These are phyloP conservation scores for Ceratina calcarata DNA, from an alignment of 1,140 invertebrate genomes.

Conservation along the genomic window DNA sequence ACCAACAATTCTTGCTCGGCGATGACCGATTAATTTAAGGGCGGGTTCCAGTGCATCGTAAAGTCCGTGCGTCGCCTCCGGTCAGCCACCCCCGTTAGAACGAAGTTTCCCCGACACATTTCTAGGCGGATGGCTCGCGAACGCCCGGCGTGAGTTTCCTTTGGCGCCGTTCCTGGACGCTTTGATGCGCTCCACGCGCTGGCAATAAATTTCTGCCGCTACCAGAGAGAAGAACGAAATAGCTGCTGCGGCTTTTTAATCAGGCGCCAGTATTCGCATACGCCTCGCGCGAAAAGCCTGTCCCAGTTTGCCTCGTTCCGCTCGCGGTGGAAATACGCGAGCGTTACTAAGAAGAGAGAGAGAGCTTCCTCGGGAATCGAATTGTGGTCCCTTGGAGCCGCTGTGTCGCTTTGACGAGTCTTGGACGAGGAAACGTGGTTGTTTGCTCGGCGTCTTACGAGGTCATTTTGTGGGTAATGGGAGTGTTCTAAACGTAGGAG, in stretches of 20 bases:
- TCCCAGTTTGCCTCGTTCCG: slow-evolving; percentile 33
- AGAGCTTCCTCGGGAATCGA: not conserved
- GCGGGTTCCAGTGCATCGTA: not conserved
- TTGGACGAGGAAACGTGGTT: too few relatives aligned
- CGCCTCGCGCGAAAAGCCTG: slow-evolving; percentile 26
- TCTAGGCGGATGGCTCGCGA: not conserved
- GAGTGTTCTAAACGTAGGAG: too few relatives aligned
- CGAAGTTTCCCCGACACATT: slow-evolving; percentile 1
- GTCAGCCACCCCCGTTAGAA: not conserved
- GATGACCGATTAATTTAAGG: slow-evolving; percentile 11
- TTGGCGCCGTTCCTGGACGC: slow-evolving; percentile 3
- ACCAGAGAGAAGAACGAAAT: slow-evolving; percentile 1
- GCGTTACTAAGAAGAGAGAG: not conserved
- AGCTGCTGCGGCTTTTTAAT: slow-evolving; percentile 46
- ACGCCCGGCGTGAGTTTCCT: slow-evolving; percentile 31
- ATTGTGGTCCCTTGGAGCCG: not conserved
- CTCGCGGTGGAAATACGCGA: slow-evolving; percentile 17
- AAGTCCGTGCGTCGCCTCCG: not conserved
- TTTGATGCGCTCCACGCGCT: slow-evolving; percentile 42
- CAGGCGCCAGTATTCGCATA: slow-evolving; percentile 15
- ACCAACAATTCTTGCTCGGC: too few relatives aligned
- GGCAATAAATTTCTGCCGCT: slow-evolving; percentile 34
- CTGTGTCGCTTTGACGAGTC: not conserved
- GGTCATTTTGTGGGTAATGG: too few relatives aligned
- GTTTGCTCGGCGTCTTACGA: too few relatives aligned